Base-by-base conservation (phyloP, 2,797 vertebrate genomes). In the Lutjanus argentimaculatus region DNA sequence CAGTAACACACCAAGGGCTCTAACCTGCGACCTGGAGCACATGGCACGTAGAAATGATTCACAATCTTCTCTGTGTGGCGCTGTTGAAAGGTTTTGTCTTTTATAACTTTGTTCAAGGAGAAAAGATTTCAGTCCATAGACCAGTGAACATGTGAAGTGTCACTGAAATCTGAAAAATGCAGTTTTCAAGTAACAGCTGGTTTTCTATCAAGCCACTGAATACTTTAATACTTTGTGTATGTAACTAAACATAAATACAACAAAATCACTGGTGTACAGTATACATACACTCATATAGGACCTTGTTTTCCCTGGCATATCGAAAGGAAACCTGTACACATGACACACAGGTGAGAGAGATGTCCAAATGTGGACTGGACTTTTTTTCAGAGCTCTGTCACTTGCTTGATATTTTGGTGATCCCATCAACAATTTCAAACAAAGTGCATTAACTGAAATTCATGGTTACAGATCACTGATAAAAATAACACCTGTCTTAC, bases 31-130 rank as follows among this genome's bases (percentile, higher is more conserved):
- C 93, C 91, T 52, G 72, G 45, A 85, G 83, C 82, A 89, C 88
- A 91, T 53, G 85, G 79, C 87, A 91, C 81, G 49, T 80, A 79
- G n/a, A 86, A 91, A 90, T 83, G 86, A 90, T 91, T 85, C 87
- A 87, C 92, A 95, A 93, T 94, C 91, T 93, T 94, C 93, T 93
- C 93, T 86, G 94, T 88, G 88, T 93, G 94, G 80, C 11, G 80
- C 94, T 84, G 81, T 67, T 87, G 84, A 85, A 91, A 92, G 88
- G 82, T 89, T 92, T 92, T 92, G 92, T 90, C 92, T 94, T 94
- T 91, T 85, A 72, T 51, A 94, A 94, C 91, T 94, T 93, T 91
- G 89, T 92, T 94, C 92, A 95, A 95, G 94, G 94, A 91, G 89
- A 93, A 85, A 86, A 87, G 51, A 82, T 91, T 77, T 85, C 52